These are phyloP conservation scores for Venustoraphidia nigricollis DNA, from an alignment of 2,888 invertebrate genomes.

Conservation along the genomic window DNA sequence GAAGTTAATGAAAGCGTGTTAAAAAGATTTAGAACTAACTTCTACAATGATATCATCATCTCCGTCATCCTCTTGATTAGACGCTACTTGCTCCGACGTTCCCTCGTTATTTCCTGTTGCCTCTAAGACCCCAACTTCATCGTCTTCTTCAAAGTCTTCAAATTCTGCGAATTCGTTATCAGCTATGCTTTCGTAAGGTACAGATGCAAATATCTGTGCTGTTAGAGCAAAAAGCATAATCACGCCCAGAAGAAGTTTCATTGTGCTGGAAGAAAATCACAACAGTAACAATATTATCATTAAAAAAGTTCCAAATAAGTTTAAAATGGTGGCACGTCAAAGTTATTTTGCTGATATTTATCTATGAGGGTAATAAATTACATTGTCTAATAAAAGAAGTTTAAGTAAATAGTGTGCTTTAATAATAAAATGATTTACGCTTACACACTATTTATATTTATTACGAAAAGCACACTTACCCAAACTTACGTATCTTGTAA, in stretches of 20 bases:
- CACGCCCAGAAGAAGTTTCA: background rate
- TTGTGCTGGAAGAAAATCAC: background rate
- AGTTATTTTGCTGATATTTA: no score
- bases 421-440: no score
- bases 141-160: constrained; percentile 32
- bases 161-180: constrained; percentile 95
- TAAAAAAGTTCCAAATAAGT: no score
- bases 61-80: constrained; percentile 25
- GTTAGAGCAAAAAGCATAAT: background rate
- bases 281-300: no score
- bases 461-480: no score
- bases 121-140: constrained; percentile 21
- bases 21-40: constrained; percentile 25
- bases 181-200: constrained; percentile 34
- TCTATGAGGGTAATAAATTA: no score
- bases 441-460: no score
- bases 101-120: constrained; percentile 11
- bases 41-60: constrained; percentile 47
- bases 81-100: background rate
- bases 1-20: no score
- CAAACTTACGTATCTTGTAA: no score
- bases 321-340: no score
- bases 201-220: constrained; percentile 7
- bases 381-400: no score
- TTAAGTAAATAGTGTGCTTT: no score